phyloP scores from a whole-genome alignment of 2,888 invertebrate species.

The Keiferia lycopersicella region DNA sequence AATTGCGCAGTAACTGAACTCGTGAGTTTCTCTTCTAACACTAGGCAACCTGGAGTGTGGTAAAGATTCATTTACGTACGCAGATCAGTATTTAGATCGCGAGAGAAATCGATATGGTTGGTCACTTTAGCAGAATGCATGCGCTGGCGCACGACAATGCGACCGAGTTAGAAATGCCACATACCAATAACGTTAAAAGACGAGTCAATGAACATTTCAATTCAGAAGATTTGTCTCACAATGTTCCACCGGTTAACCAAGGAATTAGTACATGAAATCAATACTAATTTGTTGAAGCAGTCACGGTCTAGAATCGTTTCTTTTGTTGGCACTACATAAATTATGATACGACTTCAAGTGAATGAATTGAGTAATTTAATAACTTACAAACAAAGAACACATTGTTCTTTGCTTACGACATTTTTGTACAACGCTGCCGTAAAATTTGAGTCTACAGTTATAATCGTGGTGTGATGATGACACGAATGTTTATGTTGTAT shows the following conservation, averaged over 20 bases:
- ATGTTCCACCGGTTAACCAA: slow-evolving; percentile 32
- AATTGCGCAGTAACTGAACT: background rate
- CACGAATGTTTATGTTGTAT: background rate
- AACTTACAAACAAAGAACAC: slow-evolving; percentile 5
- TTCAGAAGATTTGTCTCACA: slow-evolving; percentile 15
- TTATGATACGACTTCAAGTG: too few relatives aligned
- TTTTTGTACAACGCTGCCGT: background rate
- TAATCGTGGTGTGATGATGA: background rate
- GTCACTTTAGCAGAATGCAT: slow-evolving; percentile 58
- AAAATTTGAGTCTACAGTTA: background rate
- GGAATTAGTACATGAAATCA: slow-evolving; percentile 40
- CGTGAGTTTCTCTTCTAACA: background rate
- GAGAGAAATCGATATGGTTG: slow-evolving; percentile 63
- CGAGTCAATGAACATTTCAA: slow-evolving; percentile 9
- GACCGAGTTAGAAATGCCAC: slow-evolving; percentile 33
- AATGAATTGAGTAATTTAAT: background rate
- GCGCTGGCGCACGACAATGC: slow-evolving; percentile 41
- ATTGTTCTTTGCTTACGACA: slow-evolving; percentile 13
- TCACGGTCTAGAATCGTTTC: slow-evolving; percentile 4
- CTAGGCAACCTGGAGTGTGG: slow-evolving; percentile 15
- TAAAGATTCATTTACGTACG: slow-evolving; percentile 12
- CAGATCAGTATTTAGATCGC: slow-evolving; percentile 42
- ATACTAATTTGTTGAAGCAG: slow-evolving; percentile 36
- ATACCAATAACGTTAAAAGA: background rate
- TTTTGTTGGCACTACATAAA: background rate